Base-by-base conservation (phyloP, 1,140 invertebrate genomes). In the Babylonia areolata region DNA sequence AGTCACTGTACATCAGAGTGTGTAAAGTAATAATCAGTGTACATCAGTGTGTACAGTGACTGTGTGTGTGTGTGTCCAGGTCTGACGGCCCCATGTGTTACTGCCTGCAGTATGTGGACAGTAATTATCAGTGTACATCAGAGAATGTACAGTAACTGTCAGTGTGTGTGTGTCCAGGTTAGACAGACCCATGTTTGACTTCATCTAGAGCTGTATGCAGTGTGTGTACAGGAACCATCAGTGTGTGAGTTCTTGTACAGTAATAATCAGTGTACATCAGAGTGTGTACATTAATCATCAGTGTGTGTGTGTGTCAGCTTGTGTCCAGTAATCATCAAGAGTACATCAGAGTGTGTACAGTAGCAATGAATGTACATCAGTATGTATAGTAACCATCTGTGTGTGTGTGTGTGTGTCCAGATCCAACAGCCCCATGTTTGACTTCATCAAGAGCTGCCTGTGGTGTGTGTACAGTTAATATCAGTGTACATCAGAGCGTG, bases 51-150 rank as follows among this genome's bases (percentile, higher is more conserved):
- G n/a, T n/a, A 31, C 42, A 35, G 37, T 46, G 20, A 40, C 40
- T 9, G 39, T 1, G 79, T 81, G 40, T 46, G 40, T 40, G n/a
- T 35, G 3, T 40, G 2, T 85, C 15, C 79, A 93, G 92, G 64
- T 90, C 91, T 15, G 96, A 96, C 86, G 95, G 95, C 79, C 95
- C 96, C 58, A 95, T 98, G 81, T 96, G 98, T 92, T 97, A 97
- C 46, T 99, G 98, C 94, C 95, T 99, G 78, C 96, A 98, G 1
- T 98, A 99, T n/a, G n/a, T n/a, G n/a, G n/a, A n/a, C n/a, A n/a
- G n/a, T n/a, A n/a, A n/a, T n/a, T n/a, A 73, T 9, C 9, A 73
- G 31, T 73, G 12, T 73, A 11, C 20, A 1, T 11, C 20, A 33
- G 31, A 33, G 31, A 15, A 12, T 31, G 15, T 73, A 5, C 69